These are phyloP conservation scores for Huso huso DNA, from an alignment of 2,797 vertebrate species.

Conservation along the genomic window DNA sequence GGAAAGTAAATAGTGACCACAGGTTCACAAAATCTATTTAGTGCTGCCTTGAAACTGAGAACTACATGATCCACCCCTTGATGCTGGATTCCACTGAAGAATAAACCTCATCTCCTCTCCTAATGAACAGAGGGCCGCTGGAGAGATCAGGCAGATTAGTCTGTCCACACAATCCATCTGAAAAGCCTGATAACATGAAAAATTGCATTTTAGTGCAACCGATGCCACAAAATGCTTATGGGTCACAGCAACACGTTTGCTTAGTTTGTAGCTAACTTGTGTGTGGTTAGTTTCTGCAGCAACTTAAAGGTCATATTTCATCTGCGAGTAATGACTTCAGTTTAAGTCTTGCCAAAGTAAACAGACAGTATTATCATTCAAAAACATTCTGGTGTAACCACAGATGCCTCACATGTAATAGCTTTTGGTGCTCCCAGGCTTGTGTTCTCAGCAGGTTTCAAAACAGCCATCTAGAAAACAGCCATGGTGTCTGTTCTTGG, in stretches of 20 bases:
- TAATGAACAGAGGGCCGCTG: conserved; percentile 12
- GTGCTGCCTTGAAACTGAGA: not conserved
- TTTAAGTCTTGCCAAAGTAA: not conserved
- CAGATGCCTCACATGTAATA: not conserved
- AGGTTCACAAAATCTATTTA: too few relatives aligned
- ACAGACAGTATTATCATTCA: not conserved
- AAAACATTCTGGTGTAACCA: not conserved
- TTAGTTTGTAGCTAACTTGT: not conserved
- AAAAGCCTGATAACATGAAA: not conserved
- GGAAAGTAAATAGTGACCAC: too few relatives aligned
- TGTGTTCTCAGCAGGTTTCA: not conserved
- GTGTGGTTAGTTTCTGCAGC: not conserved
- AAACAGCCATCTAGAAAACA: too few relatives aligned
- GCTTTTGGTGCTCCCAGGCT: not conserved
- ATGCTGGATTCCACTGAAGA: not conserved
- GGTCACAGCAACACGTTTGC: conserved; percentile 6
- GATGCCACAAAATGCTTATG: not conserved
- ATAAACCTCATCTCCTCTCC: conserved; percentile 13
- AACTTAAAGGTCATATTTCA: conserved; percentile 10
- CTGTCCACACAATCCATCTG: conserved; percentile 8
- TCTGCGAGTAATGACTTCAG: conserved; percentile 1
- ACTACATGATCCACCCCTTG: not conserved
- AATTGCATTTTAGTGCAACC: not conserved
- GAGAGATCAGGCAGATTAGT: conserved; percentile 16
- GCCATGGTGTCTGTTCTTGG: too few relatives aligned